phyloP scores from a whole-genome alignment of 2,888 invertebrate species.

The Ichneumon xanthorius region DNA sequence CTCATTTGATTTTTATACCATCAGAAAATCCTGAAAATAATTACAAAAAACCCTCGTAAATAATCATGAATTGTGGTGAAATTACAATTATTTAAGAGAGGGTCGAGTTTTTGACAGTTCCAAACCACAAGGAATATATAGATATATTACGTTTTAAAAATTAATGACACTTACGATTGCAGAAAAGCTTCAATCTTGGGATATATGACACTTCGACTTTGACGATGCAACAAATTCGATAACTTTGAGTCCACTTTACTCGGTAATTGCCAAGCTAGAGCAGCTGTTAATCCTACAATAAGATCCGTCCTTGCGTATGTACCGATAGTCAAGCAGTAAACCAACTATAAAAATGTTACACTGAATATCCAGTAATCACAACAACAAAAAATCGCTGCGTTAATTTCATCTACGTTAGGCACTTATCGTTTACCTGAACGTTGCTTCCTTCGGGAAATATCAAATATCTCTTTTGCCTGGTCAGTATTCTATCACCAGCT shows the following conservation, averaged over 20 bases:
- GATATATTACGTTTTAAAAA: not conserved
- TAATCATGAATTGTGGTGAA: too few species aligned
- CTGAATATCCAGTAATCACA: not conserved
- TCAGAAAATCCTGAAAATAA: too few species aligned
- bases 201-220: slow-evolving; percentile 87
- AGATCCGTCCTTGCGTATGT: slow-evolving; percentile 86
- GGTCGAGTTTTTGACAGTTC: too few species aligned
- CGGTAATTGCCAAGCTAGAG: slow-evolving; percentile 92
- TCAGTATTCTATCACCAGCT: slow-evolving; percentile 78
- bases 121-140: too few species aligned
- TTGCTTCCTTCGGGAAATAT: slow-evolving; percentile 88
- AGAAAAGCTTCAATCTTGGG: slow-evolving; percentile 88
- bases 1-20: too few species aligned
- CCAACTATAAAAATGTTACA: slow-evolving; percentile 75
- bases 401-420: slow-evolving; percentile 17
- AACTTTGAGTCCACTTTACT: slow-evolving; percentile 79
- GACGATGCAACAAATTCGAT: slow-evolving; percentile 86
- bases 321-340: slow-evolving; percentile 88
- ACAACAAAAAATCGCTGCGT: not conserved
- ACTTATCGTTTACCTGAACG: slow-evolving; percentile 86
- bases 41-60: too few species aligned
- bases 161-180: slow-evolving; percentile 86
- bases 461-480: slow-evolving; percentile 87
- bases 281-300: slow-evolving; percentile 90
- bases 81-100: too few species aligned